Evolutionary conservation across 2,888 invertebrate genomes (phyloP).

Genomic region (Malthinus seriepunctatus): DNA sequence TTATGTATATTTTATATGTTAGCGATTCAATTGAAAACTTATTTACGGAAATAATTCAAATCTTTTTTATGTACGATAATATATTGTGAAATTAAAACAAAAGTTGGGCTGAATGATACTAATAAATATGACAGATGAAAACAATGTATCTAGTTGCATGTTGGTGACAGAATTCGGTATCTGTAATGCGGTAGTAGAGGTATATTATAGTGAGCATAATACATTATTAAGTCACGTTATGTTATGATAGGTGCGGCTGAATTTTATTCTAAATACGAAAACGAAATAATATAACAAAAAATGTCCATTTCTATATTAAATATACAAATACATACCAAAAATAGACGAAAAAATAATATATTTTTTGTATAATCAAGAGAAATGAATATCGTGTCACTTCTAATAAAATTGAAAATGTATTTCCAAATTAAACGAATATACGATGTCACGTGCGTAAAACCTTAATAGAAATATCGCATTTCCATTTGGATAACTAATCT

Average conservation of each 20-base stretch:
- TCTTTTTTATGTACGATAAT: too few relatives aligned
- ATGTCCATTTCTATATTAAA: not conserved
- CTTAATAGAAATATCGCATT: constrained; percentile 15
- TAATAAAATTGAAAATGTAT: too few relatives aligned
- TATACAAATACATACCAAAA: too few relatives aligned
- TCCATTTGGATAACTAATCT: constrained; percentile 19
- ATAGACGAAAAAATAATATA: too few relatives aligned
- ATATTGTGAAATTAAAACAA: not conserved
- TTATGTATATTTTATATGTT: constrained; percentile 20
- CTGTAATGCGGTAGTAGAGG: constrained; percentile 12
- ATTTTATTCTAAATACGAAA: not conserved
- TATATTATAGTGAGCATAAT: too few relatives aligned
- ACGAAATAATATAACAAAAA: not conserved
- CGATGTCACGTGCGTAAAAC: constrained; percentile 32
- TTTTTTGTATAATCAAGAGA: too few relatives aligned
- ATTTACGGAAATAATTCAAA: not conserved
- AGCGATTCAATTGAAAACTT: constrained; percentile 1
- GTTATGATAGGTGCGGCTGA: constrained; percentile 29
- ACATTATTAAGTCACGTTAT: constrained; percentile 37
- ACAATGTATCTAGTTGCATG: constrained; percentile 23
- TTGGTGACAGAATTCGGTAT: constrained; percentile 20
- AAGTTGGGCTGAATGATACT: constrained; percentile 4
- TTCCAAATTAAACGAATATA: too few relatives aligned
- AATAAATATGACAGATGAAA: constrained; percentile 5
- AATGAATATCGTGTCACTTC: too few relatives aligned